phyloP scores from a whole-genome alignment of 1,140 invertebrate genomes.

The roundworm (Caenorhabditis elegans) region DNA sequence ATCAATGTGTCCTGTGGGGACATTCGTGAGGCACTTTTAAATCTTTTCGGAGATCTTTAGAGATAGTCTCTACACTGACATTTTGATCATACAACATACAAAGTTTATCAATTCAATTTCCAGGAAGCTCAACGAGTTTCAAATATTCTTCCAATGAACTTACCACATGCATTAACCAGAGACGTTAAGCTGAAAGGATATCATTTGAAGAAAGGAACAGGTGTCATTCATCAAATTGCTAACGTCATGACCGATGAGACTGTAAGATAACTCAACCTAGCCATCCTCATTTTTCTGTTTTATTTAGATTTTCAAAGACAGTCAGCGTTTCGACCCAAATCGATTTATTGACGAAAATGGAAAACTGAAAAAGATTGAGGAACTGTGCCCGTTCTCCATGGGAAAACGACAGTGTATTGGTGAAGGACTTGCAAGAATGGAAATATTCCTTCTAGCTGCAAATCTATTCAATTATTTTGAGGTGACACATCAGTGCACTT shows the following conservation, averaged over 20 bases:
- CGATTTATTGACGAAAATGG: conserved; percentile 79
- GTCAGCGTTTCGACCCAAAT: conserved; percentile 79
- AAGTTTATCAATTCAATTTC: too few species aligned
- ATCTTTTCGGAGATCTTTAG: not conserved
- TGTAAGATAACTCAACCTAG: not conserved
- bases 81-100: too few species aligned
- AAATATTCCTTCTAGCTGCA: conserved; percentile 84
- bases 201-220: conserved; percentile 78
- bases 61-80: too few species aligned
- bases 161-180: conserved; percentile 35
- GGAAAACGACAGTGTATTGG: conserved; percentile 82
- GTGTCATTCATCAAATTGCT: conserved; percentile 81
- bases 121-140: conserved; percentile 48
- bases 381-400: conserved; percentile 85
- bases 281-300: not conserved
- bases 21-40: too few species aligned
- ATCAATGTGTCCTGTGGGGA: too few species aligned
- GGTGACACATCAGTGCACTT: not conserved
- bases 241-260: conserved; percentile 82
- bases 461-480: conserved; percentile 81
- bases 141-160: conserved; percentile 41
- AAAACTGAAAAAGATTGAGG: conserved; percentile 77
- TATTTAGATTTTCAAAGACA: conserved; percentile 77
- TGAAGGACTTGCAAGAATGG: conserved; percentile 83
- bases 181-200: conserved; percentile 79